Conservation (phyloP, 2,888 invertebrate genomes). For the Caenorhabditis doughertyi region DNA sequence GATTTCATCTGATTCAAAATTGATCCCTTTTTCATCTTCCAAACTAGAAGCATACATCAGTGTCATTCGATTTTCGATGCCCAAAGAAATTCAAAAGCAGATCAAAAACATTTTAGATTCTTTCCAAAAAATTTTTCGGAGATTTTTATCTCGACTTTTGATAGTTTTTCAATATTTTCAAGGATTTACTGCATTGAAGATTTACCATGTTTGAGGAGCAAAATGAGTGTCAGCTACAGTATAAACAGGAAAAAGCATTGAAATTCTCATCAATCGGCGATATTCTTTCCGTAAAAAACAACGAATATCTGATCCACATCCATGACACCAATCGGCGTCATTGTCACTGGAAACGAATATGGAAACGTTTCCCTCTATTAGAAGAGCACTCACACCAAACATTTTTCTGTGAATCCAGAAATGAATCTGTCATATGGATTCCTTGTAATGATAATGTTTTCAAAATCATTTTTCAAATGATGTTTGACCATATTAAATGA, state of each 20-base stretch:
- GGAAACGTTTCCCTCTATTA: not conserved
- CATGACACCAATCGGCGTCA: constrained; percentile 23
- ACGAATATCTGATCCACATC: constrained; percentile 43
- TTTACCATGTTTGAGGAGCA: constrained; percentile 45
- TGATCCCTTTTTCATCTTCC: not conserved
- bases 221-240: constrained; percentile 41
- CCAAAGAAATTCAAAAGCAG: not conserved
- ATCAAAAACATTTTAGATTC: not conserved
- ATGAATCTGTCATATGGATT: constrained; percentile 54
- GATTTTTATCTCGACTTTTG: constrained; percentile 13
- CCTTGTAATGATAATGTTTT: constrained; percentile 35
- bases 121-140: not conserved
- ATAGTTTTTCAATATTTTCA: not conserved
- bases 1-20: not conserved
- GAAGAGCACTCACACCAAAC: constrained; percentile 33
- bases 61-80: not conserved
- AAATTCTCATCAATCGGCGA: constrained; percentile 40
- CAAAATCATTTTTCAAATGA: constrained; percentile 25
- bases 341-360: constrained; percentile 10
- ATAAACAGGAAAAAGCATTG: constrained; percentile 53
- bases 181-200: not conserved
- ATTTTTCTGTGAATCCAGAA: constrained; percentile 56
- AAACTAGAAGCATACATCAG: constrained; percentile 3
- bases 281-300: constrained; percentile 45
- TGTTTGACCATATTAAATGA: constrained; percentile 18